These are phyloP conservation scores for Syngnathus rostellatus DNA, from an alignment of 2,797 vertebrate species.

Conservation along the genomic window DNA sequence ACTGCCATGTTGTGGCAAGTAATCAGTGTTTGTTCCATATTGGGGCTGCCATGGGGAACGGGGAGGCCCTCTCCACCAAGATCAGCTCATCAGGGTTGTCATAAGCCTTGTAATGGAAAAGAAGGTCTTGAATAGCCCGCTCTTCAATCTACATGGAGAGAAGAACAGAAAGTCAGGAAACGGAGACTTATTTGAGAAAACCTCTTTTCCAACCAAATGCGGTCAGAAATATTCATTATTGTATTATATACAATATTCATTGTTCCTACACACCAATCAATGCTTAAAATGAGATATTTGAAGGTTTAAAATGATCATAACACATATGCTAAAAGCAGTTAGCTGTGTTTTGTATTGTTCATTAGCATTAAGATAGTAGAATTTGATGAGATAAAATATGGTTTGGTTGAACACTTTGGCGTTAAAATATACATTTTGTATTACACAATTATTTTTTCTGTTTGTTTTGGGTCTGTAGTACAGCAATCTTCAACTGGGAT, in stretches of 20 bases:
- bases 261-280: too few relatives aligned
- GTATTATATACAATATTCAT: too few relatives aligned
- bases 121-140: constrained; percentile 87
- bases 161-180: constrained; percentile 9
- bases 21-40: constrained; percentile 91
- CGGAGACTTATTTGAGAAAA: constrained; percentile 5
- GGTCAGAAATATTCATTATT: too few relatives aligned
- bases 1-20: constrained; percentile 14
- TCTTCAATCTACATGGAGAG: constrained; percentile 81
- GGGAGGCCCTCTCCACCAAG: constrained; percentile 82
- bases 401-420: not conserved
- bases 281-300: not conserved
- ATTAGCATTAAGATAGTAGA: not conserved
- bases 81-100: constrained; percentile 93
- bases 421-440: not conserved
- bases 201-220: not conserved
- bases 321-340: not conserved
- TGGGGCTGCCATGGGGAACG: constrained; percentile 83
- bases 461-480: not conserved
- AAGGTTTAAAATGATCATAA: not conserved
- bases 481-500: not conserved
- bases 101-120: constrained; percentile 80
- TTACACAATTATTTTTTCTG: too few relatives aligned
- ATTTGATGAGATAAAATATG: not conserved
- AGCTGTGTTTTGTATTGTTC: not conserved